Base-by-base conservation (phyloP, 2,888 invertebrate genomes). In the Altica lythri region DNA sequence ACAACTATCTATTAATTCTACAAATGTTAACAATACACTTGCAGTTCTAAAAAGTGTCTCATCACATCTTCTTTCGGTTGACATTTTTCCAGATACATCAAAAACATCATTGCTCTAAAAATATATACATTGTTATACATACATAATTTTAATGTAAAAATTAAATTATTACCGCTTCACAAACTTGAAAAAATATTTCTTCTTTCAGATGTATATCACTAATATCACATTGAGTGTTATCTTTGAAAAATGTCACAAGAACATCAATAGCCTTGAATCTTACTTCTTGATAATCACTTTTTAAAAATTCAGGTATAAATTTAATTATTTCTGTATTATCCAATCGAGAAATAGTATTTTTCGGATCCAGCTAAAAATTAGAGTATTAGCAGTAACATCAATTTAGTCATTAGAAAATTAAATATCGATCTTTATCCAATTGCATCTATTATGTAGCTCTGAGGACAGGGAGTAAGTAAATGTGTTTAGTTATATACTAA, bases 31-130 rank as follows among this genome's bases (percentile, higher is more conserved):
- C 12, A 87, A 72, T 4, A 83, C 79, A 30, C 83, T 82, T 0
- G 80, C 74, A 1, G 82, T 81, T 66, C 84, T 77, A 57, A 83
- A 84, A 0, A 76, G 73, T 1, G 76, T 75, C 72, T 88, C 86
- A 65, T 86, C 86, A 56, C 77, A 76, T 42, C 78, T 63, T 63
- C 81, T 75, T 27, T 77, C 72, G 48, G 77, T 75, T 65, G 55
- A 66, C 22, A 74, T 69, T 17, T 77, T 68, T 18, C 78, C 75
- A 76, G 80, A 66, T 1, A 70, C 76, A 71, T 72, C 73, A 52
- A 74, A 71, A 13, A 75, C 63, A 60, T 68, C 62, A 4, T 63
- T 37, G 50, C 64, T 68, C 73, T 74, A 56, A 51, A 64, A 67
- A 53, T 61, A 45, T 47, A 27, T n/a, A n/a, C n/a, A n/a, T n/a